Percentiles rank a stretch among this genome's conserved stretches.
Evolutionary conservation across 30 jellyfish, hydroid and myxozoan species (phyloP).

Genomic region (Aurelia sp.): DNA sequence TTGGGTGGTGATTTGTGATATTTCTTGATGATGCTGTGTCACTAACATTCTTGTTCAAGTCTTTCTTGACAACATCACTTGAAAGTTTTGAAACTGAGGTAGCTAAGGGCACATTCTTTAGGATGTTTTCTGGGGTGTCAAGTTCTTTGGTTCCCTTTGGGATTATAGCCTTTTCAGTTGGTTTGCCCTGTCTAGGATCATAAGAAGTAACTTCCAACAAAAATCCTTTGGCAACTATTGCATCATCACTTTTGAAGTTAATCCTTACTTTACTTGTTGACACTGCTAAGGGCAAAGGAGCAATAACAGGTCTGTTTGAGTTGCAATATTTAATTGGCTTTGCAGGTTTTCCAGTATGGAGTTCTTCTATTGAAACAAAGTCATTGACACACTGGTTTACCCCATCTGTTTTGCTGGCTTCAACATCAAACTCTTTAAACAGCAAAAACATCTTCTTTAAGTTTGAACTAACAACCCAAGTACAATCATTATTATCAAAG

Average conservation of each 20-base stretch:
- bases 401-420: constrained; percentile 24
- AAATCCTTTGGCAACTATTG: constrained; percentile 67
- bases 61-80: neutral
- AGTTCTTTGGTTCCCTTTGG: neutral
- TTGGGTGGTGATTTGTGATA: neutral
- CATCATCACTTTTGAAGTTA: constrained; percentile 72
- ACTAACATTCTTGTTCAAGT: neutral
- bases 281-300: neutral
- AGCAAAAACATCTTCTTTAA: neutral
- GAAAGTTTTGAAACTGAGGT: neutral
- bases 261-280: neutral
- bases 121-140: neutral
- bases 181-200: constrained; percentile 44
- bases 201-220: constrained; percentile 27
- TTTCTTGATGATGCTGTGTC: neutral
- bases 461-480: constrained; percentile 45
- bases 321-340: constrained; percentile 45
- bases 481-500: constrained; percentile 66
- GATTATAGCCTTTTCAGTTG: constrained; percentile 15
- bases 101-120: neutral
- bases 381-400: constrained; percentile 38
- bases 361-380: constrained; percentile 8
- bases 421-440: constrained; percentile 63
- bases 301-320: constrained; percentile 38
- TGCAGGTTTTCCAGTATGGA: neutral